Evolutionary conservation across 2,113 vertebrate species (phyloP).

Genomic region (Chroicocephalus ridibundus): DNA sequence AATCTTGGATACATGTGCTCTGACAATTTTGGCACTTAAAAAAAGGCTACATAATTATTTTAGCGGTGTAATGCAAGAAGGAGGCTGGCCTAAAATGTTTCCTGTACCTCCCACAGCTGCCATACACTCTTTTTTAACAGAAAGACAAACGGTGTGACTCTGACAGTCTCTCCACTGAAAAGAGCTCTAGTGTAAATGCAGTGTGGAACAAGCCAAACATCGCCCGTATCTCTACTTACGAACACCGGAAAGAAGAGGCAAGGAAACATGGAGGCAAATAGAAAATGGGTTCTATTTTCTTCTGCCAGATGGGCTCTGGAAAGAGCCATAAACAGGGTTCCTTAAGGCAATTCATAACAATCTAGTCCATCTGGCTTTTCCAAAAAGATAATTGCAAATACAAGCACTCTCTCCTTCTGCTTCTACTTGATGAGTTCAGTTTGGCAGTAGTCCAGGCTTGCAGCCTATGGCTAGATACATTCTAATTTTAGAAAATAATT

Average conservation of each 20-base stretch:
- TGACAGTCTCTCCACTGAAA: neutral
- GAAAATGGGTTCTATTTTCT: slow-evolving; percentile 12
- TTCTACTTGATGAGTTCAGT: slow-evolving; percentile 21
- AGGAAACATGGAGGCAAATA: neutral
- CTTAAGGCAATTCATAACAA: slow-evolving; percentile 51
- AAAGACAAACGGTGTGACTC: neutral
- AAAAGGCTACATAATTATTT: neutral
- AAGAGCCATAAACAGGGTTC: slow-evolving; percentile 37
- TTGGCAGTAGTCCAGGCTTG: slow-evolving; percentile 39
- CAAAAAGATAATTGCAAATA: slow-evolving; percentile 59
- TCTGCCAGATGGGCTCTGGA: slow-evolving; percentile 38
- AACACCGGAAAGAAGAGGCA: neutral
- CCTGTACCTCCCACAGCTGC: neutral
- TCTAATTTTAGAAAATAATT: slow-evolving; percentile 54
- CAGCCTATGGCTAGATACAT: slow-evolving; percentile 25
- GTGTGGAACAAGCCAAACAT: neutral
- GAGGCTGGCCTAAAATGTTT: neutral
- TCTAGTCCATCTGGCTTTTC: slow-evolving; percentile 56
- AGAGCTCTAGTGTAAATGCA: neutral
- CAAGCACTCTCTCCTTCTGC: slow-evolving; percentile 42
- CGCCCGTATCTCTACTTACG: neutral
- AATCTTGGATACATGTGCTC: neutral
- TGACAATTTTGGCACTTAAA: neutral
- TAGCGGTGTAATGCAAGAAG: neutral
- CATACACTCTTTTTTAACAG: neutral